Conservation (phyloP, 1,140 invertebrate species). For the Eurosta solidaginis region DNA sequence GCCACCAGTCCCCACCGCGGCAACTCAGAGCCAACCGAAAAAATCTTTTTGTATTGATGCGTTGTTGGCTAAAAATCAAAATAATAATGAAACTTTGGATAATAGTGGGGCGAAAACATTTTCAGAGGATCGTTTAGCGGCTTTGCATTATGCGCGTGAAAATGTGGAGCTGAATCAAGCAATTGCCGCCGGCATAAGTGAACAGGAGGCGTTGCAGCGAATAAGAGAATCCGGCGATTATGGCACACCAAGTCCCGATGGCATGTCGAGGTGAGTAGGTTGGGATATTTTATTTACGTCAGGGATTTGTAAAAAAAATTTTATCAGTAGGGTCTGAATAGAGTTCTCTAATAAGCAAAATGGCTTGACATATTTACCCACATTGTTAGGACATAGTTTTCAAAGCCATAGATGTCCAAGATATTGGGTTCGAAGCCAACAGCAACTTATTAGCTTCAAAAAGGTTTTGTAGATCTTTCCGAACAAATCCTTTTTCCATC, state of each 20-base stretch:
- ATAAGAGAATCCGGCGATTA: slow-evolving; percentile 56
- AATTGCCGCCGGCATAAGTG: slow-evolving; percentile 52
- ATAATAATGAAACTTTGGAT: slow-evolving; percentile 34
- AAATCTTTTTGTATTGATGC: slow-evolving; percentile 73
- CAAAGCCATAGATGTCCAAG: no score
- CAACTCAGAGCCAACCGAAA: slow-evolving; percentile 57
- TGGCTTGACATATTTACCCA: no score
- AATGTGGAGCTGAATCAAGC: slow-evolving; percentile 49
- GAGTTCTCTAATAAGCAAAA: no score
- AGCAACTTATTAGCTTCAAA: no score
- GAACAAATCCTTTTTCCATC: no score
- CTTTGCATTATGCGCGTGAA: slow-evolving; percentile 52
- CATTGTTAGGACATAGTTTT: no score
- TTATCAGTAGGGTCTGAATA: no score
- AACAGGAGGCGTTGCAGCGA: slow-evolving; percentile 55
- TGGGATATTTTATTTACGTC: neutral
- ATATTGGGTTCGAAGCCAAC: no score
- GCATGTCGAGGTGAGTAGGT: slow-evolving; percentile 56
- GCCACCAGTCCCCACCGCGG: slow-evolving; percentile 30
- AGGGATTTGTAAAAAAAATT: no score
- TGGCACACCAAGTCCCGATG: slow-evolving; percentile 57
- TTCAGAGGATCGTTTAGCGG: slow-evolving; percentile 45
- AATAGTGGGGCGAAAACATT: neutral
- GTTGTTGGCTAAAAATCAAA: slow-evolving; percentile 62
- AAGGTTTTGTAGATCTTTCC: no score